Evolutionary conservation across 1,140 invertebrate genomes (phyloP).

Genomic region (Euwallacea similis): DNA sequence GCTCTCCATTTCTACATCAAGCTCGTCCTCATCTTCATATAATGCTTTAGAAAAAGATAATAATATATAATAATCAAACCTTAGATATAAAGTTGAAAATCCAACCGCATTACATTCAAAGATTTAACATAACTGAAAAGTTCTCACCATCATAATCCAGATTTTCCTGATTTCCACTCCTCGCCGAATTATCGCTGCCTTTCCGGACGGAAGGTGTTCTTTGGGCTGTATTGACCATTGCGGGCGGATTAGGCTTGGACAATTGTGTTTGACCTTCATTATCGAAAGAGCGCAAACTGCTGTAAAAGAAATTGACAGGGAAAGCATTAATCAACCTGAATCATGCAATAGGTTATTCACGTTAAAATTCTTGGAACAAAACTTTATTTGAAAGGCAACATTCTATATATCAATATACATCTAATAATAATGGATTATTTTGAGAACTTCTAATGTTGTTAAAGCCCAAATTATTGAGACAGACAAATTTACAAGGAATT

Average conservation of each 20-base stretch:
- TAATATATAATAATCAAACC: neutral
- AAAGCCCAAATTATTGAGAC: too few relatives aligned
- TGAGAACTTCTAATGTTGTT: too few relatives aligned
- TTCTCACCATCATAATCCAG: conserved; percentile 51
- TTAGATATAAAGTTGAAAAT: conserved; percentile 1
- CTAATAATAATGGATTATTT: too few relatives aligned
- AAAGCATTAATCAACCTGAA: conserved; percentile 2
- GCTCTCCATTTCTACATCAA: conserved; percentile 85
- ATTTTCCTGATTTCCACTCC: conserved; percentile 34
- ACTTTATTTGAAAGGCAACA: conserved; percentile 2
- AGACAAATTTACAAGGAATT: neutral
- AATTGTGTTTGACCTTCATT: conserved; percentile 38
- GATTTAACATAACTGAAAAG: conserved; percentile 3
- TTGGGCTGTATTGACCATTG: conserved; percentile 18
- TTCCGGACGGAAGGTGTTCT: conserved; percentile 39
- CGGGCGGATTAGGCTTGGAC: conserved; percentile 28
- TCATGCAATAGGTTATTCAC: neutral
- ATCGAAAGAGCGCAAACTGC: conserved; percentile 45
- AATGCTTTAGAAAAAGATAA: conserved; percentile 65
- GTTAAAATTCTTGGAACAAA: neutral
- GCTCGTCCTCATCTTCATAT: conserved; percentile 87
- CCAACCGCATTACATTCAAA: conserved; percentile 1
- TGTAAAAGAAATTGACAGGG: conserved; percentile 36
- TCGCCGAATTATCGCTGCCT: conserved; percentile 26
- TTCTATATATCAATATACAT: too few relatives aligned